A percentile compares a stretch with the other conserved stretches of the same genome.
These are phyloP conservation scores for Pipistrellus kuhlii DNA, from an alignment of 2,797 vertebrate species.

Conservation along the genomic window DNA sequence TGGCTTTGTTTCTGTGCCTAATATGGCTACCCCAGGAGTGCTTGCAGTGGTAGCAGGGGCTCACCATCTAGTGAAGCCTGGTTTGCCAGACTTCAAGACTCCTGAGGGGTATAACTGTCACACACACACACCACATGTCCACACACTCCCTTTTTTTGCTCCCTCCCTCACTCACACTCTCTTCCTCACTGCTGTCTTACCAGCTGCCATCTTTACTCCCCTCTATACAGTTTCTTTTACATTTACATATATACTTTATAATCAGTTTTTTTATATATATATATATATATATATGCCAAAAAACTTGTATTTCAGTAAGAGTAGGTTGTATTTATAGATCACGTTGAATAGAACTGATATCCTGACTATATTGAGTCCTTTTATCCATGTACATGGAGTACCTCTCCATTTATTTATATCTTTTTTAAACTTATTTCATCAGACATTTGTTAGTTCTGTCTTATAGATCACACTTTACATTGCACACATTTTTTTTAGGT, in stretches of 20 bases:
- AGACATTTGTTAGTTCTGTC: not conserved
- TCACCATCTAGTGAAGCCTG: too few relatives aligned
- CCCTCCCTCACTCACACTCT: too few relatives aligned
- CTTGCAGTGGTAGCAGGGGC: too few relatives aligned
- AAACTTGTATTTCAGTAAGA: not conserved
- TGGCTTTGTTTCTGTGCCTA: too few relatives aligned
- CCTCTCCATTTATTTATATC: not conserved
- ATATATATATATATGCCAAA: not conserved
- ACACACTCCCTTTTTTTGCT: too few relatives aligned
- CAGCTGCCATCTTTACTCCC: too few relatives aligned
- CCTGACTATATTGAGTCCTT: not conserved
- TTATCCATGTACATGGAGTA: not conserved
- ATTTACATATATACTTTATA: not conserved
- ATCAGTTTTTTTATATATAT: not conserved
- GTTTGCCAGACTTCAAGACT: too few relatives aligned
- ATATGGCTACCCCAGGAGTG: too few relatives aligned
- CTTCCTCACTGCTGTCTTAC: too few relatives aligned
- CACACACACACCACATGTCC: too few relatives aligned
- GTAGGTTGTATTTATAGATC: not conserved
- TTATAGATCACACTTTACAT: not conserved
- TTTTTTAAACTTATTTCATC: not conserved
- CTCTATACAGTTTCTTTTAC: not conserved
- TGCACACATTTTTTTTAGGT: not conserved
- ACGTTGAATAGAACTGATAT: not conserved
- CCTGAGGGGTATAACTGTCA: too few relatives aligned